phyloP scores from a whole-genome alignment of 1,140 invertebrate genomes.

The Drosophila burlai region DNA sequence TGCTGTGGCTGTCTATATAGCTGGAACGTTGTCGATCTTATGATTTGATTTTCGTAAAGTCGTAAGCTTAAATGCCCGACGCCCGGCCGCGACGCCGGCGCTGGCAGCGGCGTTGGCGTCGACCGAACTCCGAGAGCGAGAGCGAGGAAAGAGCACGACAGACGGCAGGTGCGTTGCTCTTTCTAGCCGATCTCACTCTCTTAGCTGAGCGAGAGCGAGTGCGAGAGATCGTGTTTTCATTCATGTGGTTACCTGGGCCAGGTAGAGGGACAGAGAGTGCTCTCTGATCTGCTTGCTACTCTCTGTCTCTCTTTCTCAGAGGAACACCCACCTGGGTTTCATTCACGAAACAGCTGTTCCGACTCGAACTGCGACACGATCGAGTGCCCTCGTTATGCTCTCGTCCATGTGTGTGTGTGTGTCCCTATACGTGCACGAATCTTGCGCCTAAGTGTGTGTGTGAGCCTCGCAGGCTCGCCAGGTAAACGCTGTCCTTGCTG shows the following conservation, averaged over 20 bases:
- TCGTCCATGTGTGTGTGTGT: slow-evolving; percentile 30
- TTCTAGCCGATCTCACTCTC: slow-evolving; percentile 45
- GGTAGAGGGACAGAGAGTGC: slow-evolving; percentile 16
- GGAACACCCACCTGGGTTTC: slow-evolving; percentile 72
- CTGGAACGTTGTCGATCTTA: slow-evolving; percentile 83
- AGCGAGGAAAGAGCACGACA: slow-evolving; percentile 67
- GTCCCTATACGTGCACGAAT: slow-evolving; percentile 5
- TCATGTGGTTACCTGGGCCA: slow-evolving; percentile 56
- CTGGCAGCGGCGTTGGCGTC: slow-evolving; percentile 28
- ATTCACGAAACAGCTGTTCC: slow-evolving; percentile 81
- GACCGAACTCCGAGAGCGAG: slow-evolving; percentile 7
- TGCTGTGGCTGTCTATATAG: slow-evolving; percentile 20
- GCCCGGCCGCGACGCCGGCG: slow-evolving; percentile 21
- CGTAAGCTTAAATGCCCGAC: slow-evolving; percentile 78
- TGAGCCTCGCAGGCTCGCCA: slow-evolving; percentile 38
- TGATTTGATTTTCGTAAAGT: slow-evolving; percentile 78
- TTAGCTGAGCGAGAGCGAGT: slow-evolving; percentile 37
- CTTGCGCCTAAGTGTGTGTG: slow-evolving; percentile 1
- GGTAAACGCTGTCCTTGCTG: slow-evolving; percentile 57
- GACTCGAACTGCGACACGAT: slow-evolving; percentile 77
- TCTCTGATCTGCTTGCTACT: slow-evolving; percentile 5
- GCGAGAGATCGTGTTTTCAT: slow-evolving; percentile 64
- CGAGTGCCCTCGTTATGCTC: slow-evolving; percentile 79
- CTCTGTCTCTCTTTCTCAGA: neutral
- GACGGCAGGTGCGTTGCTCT: slow-evolving; percentile 75